Percentiles rank a stretch among this genome's conserved stretches.
These are phyloP conservation scores for Diachrysia chrysitis DNA, from an alignment of 2,888 invertebrate genomes.

Conservation along the genomic window DNA sequence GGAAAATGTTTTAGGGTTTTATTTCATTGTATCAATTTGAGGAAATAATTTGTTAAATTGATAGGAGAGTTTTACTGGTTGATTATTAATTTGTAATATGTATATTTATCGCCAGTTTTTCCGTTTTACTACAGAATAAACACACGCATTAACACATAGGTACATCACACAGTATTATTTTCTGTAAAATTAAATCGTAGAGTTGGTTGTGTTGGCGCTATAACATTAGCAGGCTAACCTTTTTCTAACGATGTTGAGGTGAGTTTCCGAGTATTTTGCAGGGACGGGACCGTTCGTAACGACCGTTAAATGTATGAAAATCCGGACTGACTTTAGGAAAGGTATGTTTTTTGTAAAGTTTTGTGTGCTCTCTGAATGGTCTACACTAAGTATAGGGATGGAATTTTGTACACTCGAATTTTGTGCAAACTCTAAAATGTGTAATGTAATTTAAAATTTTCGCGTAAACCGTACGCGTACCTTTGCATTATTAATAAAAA, in stretches of 20 bases:
- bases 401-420: neutral
- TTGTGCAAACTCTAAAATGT: too few relatives aligned
- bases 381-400: neutral
- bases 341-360: neutral
- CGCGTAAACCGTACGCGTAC: too few relatives aligned
- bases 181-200: neutral
- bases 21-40: neutral
- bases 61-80: too few relatives aligned
- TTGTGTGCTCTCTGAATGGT: neutral
- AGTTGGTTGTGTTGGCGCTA: constrained; percentile 1
- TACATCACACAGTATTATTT: neutral
- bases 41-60: too few relatives aligned
- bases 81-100: neutral
- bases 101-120: neutral
- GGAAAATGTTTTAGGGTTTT: constrained; percentile 9
- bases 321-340: neutral
- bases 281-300: constrained; percentile 1
- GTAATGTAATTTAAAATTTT: too few relatives aligned
- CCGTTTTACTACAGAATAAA: neutral
- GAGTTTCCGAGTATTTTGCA: constrained; percentile 2
- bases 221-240: constrained; percentile 8
- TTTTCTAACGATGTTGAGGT: constrained; percentile 9
- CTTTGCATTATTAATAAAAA: too few relatives aligned
- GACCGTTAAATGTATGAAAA: constrained; percentile 4
- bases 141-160: neutral